Conservation (phyloP, 2,888 invertebrate genomes). For the Charanyca ferruginea region DNA sequence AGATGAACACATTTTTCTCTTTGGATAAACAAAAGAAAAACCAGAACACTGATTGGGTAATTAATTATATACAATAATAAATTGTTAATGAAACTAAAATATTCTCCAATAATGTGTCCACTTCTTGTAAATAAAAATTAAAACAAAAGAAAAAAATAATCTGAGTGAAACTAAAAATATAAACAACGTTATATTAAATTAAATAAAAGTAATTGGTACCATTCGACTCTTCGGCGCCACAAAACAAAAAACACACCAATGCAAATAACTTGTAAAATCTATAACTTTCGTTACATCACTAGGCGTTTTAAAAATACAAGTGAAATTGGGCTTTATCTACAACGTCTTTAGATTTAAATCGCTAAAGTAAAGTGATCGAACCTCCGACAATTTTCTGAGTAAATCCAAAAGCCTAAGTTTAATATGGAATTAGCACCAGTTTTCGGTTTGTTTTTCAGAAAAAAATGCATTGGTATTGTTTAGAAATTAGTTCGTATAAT, state of each 20-base stretch:
- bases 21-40: conserved; percentile 83
- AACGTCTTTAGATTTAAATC: conserved; percentile 51
- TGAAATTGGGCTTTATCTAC: conserved; percentile 46
- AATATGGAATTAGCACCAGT: conserved; percentile 48
- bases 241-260: conserved; percentile 34
- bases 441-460: conserved; percentile 26
- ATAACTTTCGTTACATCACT: conserved; percentile 25
- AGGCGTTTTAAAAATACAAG: conserved; percentile 31
- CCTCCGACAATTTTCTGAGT: conserved; percentile 30
- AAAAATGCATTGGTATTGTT: conserved; percentile 30
- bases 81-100: conserved; percentile 64
- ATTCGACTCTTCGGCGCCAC: conserved; percentile 31
- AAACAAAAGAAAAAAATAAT: conserved; percentile 51
- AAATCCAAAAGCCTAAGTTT: conserved; percentile 32
- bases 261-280: conserved; percentile 31
- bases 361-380: conserved; percentile 56
- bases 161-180: conserved; percentile 41
- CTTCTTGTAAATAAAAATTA: conserved; percentile 64
- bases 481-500: conserved; percentile 9
- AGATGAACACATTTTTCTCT: conserved; percentile 89
- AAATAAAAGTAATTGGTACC: conserved; percentile 52
- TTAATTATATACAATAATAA: conserved; percentile 75
- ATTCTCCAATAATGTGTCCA: conserved; percentile 73
- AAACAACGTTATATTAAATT: conserved; percentile 54
- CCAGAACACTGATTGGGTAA: conserved; percentile 75